These are phyloP conservation scores for Agonopterix heracliana DNA, from an alignment of 2,888 invertebrate species.

Conservation along the genomic window DNA sequence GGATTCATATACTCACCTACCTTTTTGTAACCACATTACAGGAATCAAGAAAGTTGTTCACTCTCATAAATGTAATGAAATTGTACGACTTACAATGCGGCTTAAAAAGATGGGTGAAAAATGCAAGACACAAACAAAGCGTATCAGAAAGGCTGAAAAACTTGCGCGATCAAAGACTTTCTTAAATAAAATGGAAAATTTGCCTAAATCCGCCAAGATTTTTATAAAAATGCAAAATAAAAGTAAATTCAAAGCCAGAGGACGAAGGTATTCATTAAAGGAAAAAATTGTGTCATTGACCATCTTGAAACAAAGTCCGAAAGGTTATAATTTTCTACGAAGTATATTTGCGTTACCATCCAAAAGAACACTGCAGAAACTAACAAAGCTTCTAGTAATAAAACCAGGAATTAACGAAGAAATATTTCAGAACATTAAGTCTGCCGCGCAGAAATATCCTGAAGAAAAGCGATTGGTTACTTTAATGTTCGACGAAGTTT, in stretches of 20 bases:
- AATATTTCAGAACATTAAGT: not conserved
- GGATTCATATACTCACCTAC: no score
- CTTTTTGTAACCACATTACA: no score
- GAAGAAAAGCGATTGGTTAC: not conserved
- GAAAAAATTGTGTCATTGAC: not conserved
- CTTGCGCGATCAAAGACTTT: no score
- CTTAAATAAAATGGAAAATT: no score
- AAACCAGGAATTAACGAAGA: not conserved
- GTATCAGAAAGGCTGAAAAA: not conserved
- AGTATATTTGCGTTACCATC: not conserved
- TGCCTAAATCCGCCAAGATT: not conserved
- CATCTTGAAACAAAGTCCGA: not conserved
- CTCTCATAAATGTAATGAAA: not conserved
- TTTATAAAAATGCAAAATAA: not conserved
- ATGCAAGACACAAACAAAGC: not conserved
- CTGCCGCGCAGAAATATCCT: not conserved
- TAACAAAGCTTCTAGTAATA: not conserved
- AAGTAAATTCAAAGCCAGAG: not conserved
- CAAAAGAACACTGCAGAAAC: not conserved
- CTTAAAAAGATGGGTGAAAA: not conserved
- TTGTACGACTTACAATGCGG: not conserved
- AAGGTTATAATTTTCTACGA: slow-evolving; percentile 1
- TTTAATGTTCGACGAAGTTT: not conserved
- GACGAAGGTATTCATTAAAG: not conserved
- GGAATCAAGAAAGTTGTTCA: no score